Percentiles rank a stretch among this genome's conserved stretches.
Conservation (phyloP, 2,113 vertebrate species). For the Callorhinus ursinus region DNA sequence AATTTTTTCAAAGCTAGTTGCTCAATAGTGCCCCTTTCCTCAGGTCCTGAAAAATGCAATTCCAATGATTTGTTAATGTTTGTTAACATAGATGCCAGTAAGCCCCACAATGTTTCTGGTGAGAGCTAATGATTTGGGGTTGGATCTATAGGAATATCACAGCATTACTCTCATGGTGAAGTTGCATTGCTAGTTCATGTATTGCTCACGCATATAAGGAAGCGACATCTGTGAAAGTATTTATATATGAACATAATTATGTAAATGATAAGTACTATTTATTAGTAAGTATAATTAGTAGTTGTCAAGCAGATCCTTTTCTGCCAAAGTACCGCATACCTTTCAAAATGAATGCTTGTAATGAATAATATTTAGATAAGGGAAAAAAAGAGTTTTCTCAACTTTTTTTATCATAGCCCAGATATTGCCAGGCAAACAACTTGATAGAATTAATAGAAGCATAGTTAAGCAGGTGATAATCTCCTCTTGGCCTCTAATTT, state of each 20-base stretch:
- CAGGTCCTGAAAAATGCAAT: background rate
- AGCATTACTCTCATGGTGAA: background rate
- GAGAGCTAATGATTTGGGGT: background rate
- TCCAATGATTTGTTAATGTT: background rate
- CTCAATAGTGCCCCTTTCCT: accelerated
- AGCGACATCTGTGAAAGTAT: background rate
- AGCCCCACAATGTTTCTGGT: background rate
- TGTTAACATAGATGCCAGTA: background rate
- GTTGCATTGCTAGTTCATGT: background rate
- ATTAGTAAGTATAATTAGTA: conserved; percentile 71
- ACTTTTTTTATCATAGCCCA: conserved; percentile 12
- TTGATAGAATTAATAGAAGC: conserved; percentile 58
- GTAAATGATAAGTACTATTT: conserved; percentile 67
- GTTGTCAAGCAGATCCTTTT: conserved; percentile 44
- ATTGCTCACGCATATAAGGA: background rate
- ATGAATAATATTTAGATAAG: conserved; percentile 67
- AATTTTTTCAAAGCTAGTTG: background rate
- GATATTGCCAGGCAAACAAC: conserved; percentile 46
- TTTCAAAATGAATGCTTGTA: conserved; percentile 51
- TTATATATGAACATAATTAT: conserved; percentile 57
- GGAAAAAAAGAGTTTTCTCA: conserved; percentile 3
- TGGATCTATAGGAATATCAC: background rate
- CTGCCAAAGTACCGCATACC: conserved; percentile 5
- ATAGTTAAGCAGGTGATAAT: conserved; percentile 63
- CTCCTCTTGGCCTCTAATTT: conserved; percentile 17